Percentiles rank a stretch among this genome's conserved stretches.
Evolutionary conservation across 2,888 invertebrate species (phyloP).

Genomic region (Epinotia demarniana): DNA sequence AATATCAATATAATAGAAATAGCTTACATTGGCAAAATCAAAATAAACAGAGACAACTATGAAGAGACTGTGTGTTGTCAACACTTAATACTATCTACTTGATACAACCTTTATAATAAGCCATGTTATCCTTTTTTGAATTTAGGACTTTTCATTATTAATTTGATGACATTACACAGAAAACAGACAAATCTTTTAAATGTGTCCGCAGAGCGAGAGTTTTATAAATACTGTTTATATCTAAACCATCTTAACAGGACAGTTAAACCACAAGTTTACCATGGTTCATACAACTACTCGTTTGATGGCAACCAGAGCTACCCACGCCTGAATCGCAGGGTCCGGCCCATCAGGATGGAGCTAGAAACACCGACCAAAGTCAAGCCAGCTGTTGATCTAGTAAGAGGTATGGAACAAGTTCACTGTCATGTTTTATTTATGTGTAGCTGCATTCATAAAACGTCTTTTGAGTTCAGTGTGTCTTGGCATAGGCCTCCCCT

Average conservation of each 20-base stretch:
- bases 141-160: too few species aligned
- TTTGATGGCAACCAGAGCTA: slow-evolving; percentile 87
- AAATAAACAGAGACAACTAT: neutral
- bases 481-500: too few species aligned
- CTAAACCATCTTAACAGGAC: slow-evolving; percentile 60
- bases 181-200: too few species aligned
- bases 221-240: neutral
- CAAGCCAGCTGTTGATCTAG: slow-evolving; percentile 76
- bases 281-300: slow-evolving; percentile 73
- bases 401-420: slow-evolving; percentile 71
- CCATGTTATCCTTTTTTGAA: too few species aligned
- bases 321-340: slow-evolving; percentile 75
- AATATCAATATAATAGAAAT: neutral
- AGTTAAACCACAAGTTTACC: slow-evolving; percentile 62
- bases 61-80: neutral
- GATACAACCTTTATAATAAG: too few species aligned
- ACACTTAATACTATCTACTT: neutral
- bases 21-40: neutral
- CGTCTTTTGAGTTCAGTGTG: too few species aligned
- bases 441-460: slow-evolving; percentile 2
- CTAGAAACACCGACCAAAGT: slow-evolving; percentile 74
- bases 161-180: too few species aligned
- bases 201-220: too few species aligned
- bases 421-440: neutral
- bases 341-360: slow-evolving; percentile 74